Evolutionary conservation across 2,113 vertebrate genomes (phyloP).

Genomic region (Bostrychus sinensis): DNA sequence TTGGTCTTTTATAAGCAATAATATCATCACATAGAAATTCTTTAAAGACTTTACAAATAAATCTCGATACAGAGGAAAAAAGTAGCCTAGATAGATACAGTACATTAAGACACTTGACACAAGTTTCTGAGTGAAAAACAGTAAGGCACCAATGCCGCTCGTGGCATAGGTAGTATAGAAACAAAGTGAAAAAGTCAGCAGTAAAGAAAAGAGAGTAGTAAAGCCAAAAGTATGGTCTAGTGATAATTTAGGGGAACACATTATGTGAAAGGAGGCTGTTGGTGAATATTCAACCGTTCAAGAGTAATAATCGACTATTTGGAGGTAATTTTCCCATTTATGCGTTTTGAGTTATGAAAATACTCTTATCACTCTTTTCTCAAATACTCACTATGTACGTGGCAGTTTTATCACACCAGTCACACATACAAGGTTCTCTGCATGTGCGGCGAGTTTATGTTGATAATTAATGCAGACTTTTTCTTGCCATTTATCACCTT

Average conservation of each 20-base stretch:
- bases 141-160: conserved; percentile 84
- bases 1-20: conserved; percentile 62
- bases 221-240: background rate
- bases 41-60: conserved; percentile 75
- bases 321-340: background rate
- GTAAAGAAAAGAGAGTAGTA: conserved; percentile 47
- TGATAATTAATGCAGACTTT: background rate
- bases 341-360: background rate
- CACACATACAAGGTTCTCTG: background rate
- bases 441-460: background rate
- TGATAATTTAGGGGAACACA: background rate
- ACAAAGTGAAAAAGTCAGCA: conserved; percentile 55
- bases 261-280: conserved; percentile 2
- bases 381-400: background rate
- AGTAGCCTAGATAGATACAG: conserved; percentile 49
- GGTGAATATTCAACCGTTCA: no score
- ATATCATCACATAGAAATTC: conserved; percentile 74
- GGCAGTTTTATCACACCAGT: background rate
- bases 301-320: no score
- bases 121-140: conserved; percentile 78
- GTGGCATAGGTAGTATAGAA: conserved; percentile 78
- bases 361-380: background rate
- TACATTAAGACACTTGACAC: conserved; percentile 75
- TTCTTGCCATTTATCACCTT: background rate
- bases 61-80: conserved; percentile 56